Conservation (phyloP, 2,797 vertebrate species). For the Limosa lapponica region DNA sequence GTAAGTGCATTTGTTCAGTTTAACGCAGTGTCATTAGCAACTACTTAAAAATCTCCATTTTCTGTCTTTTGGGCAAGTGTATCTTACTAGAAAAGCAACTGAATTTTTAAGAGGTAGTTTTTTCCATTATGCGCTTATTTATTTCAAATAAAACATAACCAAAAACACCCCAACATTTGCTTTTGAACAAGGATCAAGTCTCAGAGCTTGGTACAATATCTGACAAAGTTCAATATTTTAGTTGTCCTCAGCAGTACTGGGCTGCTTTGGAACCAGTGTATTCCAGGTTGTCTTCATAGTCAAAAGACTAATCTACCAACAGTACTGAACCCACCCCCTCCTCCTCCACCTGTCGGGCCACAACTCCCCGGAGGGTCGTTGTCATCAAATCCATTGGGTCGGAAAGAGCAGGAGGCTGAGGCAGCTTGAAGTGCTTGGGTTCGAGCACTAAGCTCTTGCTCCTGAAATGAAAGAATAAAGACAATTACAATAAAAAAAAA, state of each 20-base stretch:
- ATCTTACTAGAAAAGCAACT: conserved; percentile 73
- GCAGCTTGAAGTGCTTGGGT: conserved; percentile 94
- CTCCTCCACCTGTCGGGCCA: conserved; percentile 92
- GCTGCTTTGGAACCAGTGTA: conserved; percentile 73
- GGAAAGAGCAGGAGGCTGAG: conserved; percentile 93
- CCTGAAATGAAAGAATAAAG: conserved; percentile 77
- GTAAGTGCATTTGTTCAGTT: conserved; percentile 51
- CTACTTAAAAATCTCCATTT: conserved; percentile 21
- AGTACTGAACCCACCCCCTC: conserved; percentile 93
- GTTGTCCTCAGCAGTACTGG: conserved; percentile 66
- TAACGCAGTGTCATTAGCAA: conserved; percentile 63
- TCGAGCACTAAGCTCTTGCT: conserved; percentile 96
- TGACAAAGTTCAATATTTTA: conserved; percentile 67
- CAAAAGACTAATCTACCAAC: conserved; percentile 96
- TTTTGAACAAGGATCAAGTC: conserved; percentile 70
- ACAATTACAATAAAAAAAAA: background rate
- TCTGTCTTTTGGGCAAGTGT: conserved; percentile 60
- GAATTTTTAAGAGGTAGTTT: conserved; percentile 83
- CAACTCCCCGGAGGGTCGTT: conserved; percentile 97
- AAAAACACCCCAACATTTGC: conserved; percentile 68
- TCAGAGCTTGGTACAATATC: conserved; percentile 67
- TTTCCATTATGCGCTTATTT: conserved; percentile 79
- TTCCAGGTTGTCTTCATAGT: conserved; percentile 65
- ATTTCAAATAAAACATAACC: conserved; percentile 75
- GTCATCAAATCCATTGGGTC: conserved; percentile 96